These are phyloP conservation scores for Pemphredon lugubris DNA, from an alignment of 2,888 invertebrate genomes.

Conservation along the genomic window DNA sequence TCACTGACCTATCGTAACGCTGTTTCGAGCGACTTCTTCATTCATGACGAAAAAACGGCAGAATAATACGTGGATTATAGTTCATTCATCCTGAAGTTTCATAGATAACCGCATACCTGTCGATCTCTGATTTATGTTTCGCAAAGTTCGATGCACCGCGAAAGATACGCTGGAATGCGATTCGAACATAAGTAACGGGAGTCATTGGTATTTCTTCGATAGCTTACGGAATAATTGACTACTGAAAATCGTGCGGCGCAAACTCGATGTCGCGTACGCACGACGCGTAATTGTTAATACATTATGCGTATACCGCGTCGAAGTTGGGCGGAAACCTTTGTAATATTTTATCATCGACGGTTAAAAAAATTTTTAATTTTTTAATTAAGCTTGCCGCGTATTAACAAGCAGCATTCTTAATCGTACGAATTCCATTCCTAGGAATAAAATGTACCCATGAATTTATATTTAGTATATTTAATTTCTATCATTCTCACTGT, in stretches of 20 bases:
- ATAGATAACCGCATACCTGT: not conserved
- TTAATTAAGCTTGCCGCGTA: too few species aligned
- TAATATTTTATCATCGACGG: too few species aligned
- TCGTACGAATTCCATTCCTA: too few species aligned
- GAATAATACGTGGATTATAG: not conserved
- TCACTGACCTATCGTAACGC: slow-evolving; percentile 2
- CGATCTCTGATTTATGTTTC: slow-evolving; percentile 4
- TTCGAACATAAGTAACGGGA: not conserved
- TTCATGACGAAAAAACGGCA: not conserved
- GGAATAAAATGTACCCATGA: too few species aligned
- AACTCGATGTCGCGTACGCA: too few species aligned
- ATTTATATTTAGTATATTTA: too few species aligned
- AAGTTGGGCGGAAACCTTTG: too few species aligned
- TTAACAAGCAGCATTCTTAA: too few species aligned
- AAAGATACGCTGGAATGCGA: slow-evolving; percentile 4
- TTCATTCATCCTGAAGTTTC: not conserved
- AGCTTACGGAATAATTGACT: not conserved
- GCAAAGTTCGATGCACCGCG: slow-evolving; percentile 2
- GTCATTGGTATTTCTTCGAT: not conserved
- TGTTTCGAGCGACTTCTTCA: not conserved
- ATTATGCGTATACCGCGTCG: too few species aligned
- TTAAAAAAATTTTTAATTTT: too few species aligned
- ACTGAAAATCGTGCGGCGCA: not conserved
- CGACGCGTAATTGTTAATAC: too few species aligned
- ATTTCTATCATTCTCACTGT: too few species aligned